These are phyloP conservation scores for Thryonomys swinderianus DNA, from an alignment of 2,113 vertebrate genomes.

Conservation along the genomic window DNA sequence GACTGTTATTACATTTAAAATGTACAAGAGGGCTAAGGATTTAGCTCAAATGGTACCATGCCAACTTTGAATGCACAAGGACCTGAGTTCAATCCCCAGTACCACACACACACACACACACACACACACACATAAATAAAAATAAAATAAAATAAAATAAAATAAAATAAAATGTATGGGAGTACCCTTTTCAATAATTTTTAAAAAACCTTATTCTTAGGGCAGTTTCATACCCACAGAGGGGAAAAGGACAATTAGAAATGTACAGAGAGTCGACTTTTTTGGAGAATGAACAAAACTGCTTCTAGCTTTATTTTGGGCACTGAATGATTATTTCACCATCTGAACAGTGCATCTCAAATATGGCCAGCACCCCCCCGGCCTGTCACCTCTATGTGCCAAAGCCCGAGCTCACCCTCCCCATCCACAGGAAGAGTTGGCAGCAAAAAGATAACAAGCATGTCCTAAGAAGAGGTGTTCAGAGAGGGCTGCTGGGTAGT, in stretches of 20 bases:
- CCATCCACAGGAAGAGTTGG: not conserved
- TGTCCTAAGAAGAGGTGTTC: not conserved
- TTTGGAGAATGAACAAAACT: not conserved
- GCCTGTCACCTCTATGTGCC: not conserved
- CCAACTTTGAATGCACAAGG: too few species aligned
- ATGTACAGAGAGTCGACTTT: not conserved
- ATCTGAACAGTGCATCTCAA: not conserved
- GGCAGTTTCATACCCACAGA: not conserved
- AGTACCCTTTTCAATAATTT: not conserved
- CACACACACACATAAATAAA: too few species aligned
- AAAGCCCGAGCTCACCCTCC: not conserved
- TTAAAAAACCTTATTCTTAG: not conserved
- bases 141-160: slow-evolving; percentile 44
- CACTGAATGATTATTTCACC: not conserved
- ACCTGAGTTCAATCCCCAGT: too few species aligned
- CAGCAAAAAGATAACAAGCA: not conserved
- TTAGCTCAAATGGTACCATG: too few species aligned
- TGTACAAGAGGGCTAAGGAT: too few species aligned
- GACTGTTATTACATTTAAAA: not conserved
- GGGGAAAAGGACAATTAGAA: not conserved
- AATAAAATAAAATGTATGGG: not conserved
- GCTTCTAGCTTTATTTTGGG: not conserved
- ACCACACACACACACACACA: too few species aligned
- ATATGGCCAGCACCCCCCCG: not conserved
- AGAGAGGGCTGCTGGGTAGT: not conserved